Evolutionary conservation across 2,888 invertebrate species (phyloP).

Genomic region (Eristalis arbustorum): DNA sequence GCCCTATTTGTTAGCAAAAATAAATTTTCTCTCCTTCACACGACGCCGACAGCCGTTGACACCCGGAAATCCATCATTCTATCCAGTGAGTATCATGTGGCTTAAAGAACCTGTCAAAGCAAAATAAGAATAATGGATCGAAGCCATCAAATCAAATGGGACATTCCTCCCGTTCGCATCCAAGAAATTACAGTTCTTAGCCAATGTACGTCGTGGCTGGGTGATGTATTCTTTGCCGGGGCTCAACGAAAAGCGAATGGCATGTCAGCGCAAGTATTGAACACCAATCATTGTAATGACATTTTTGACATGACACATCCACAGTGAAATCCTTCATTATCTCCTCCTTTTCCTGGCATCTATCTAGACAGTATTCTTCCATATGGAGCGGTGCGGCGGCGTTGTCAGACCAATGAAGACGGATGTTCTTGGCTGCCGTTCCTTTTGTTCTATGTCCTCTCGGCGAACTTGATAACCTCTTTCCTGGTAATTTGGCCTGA

Average conservation of each 20-base stretch:
- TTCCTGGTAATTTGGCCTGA: constrained; percentile 21
- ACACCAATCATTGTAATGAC: constrained; percentile 70
- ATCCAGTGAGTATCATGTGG: constrained; percentile 56
- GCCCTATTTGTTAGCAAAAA: constrained; percentile 28
- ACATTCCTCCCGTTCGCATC: constrained; percentile 41
- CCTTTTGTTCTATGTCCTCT: not conserved
- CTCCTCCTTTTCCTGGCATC: constrained; percentile 28
- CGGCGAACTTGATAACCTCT: constrained; percentile 10
- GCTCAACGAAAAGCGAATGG: constrained; percentile 31
- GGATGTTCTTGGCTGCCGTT: constrained; percentile 43
- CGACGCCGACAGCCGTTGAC: constrained; percentile 52
- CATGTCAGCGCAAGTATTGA: constrained; percentile 68
- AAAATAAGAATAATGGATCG: constrained; percentile 66
- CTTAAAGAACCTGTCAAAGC: constrained; percentile 61
- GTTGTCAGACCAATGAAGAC: constrained; percentile 65
- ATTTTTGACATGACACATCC: constrained; percentile 68
- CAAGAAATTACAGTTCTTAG: constrained; percentile 55
- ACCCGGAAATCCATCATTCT: constrained; percentile 58
- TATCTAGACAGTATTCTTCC: constrained; percentile 28
- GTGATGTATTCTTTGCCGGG: not conserved
- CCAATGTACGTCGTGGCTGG: constrained; percentile 12
- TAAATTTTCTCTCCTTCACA: constrained; percentile 50
- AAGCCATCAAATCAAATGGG: constrained; percentile 68
- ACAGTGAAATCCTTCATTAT: constrained; percentile 68
- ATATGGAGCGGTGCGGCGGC: constrained; percentile 24